Evolutionary conservation across 2,888 invertebrate species (phyloP).

Genomic region (Papilio gigon): DNA sequence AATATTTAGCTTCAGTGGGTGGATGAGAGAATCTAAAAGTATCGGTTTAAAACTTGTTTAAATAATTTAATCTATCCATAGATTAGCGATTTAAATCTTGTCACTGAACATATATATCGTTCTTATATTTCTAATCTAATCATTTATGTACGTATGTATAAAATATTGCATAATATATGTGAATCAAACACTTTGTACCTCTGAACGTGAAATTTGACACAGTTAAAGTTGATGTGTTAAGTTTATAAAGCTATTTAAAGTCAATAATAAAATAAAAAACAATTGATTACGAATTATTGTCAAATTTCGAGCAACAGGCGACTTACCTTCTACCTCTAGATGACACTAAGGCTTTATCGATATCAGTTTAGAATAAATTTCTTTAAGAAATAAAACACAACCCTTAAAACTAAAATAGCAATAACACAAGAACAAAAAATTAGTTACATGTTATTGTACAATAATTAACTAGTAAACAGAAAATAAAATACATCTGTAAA

Average conservation of each 20-base stretch:
- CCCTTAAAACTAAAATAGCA: neutral
- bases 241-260: too few species aligned
- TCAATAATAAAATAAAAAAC: too few species aligned
- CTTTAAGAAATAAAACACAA: neutral
- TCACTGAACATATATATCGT: neutral
- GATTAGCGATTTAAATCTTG: neutral
- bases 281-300: too few species aligned
- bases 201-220: too few species aligned
- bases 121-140: neutral
- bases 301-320: too few species aligned
- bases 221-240: too few species aligned
- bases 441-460: neutral
- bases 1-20: constrained; percentile 21
- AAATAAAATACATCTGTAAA: neutral
- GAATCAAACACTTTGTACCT: too few species aligned
- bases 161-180: too few species aligned
- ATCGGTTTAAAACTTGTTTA: neutral
- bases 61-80: constrained; percentile 10
- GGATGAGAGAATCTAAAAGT: neutral
- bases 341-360: too few species aligned
- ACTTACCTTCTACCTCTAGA: too few species aligned
- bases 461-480: neutral
- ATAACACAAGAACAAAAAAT: neutral
- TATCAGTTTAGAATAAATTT: too few species aligned
- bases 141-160: neutral